Percentiles rank a stretch among this genome's conserved stretches.
phyloP scores from a whole-genome alignment of 2,888 invertebrate genomes.

The Antheraea assamensis region DNA sequence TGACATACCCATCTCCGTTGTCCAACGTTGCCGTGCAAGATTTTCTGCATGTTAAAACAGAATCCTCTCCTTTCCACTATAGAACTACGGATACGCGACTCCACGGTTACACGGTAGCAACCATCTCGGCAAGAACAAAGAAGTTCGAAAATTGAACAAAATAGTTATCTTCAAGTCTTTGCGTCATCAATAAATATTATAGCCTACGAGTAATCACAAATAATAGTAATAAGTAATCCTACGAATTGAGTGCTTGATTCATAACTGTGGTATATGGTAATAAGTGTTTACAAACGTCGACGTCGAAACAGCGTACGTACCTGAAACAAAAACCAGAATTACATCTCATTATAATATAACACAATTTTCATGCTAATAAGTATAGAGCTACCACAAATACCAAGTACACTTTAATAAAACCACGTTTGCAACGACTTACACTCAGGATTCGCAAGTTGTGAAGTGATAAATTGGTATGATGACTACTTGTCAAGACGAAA shows the following conservation, averaged over 20 bases:
- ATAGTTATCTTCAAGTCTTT: not conserved
- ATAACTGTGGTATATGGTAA: not conserved
- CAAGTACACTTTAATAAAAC: not conserved
- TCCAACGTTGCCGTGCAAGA: no score
- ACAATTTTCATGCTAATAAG: not conserved
- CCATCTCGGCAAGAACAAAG: not conserved
- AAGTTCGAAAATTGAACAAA: not conserved
- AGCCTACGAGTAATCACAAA: not conserved
- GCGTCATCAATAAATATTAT: not conserved
- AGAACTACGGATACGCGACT: no score
- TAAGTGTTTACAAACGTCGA: not conserved
- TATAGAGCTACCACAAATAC: not conserved
- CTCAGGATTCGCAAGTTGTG: no score
- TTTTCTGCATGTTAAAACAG: no score
- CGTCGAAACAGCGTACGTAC: conserved; percentile 4
- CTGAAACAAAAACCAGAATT: conserved; percentile 8
- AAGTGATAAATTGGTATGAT: no score
- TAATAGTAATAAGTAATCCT: not conserved
- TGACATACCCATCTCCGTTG: no score
- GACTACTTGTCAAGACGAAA: no score
- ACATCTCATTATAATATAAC: not conserved
- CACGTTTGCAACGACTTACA: no score
- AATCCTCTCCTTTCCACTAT: no score
- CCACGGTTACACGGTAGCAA: no score
- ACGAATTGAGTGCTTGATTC: not conserved